Evolutionary conservation across 2,113 vertebrate species (phyloP).

Genomic region (Psophia crepitans): DNA sequence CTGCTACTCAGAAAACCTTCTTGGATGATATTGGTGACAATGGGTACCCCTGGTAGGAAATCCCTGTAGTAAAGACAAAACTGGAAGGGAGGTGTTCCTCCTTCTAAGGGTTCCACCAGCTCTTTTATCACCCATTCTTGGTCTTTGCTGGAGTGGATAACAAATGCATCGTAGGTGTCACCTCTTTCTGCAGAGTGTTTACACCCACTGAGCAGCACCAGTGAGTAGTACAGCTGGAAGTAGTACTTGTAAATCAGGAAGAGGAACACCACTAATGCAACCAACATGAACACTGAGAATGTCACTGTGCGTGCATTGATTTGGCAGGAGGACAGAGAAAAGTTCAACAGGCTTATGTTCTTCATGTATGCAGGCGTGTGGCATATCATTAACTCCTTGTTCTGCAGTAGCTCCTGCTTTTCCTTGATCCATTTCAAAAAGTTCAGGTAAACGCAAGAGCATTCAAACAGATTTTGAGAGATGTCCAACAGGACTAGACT

Average conservation of each 20-base stretch:
- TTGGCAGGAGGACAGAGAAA: slow-evolving; percentile 60
- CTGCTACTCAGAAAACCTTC: slow-evolving; percentile 78
- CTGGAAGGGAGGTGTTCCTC: slow-evolving; percentile 65
- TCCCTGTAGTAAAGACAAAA: slow-evolving; percentile 78
- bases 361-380: neutral
- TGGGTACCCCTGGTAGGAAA: slow-evolving; percentile 75
- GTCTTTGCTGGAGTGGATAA: slow-evolving; percentile 81
- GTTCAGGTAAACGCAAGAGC: slow-evolving; percentile 60
- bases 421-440: slow-evolving; percentile 74
- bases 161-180: slow-evolving; percentile 76
- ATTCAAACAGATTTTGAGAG: slow-evolving; percentile 71
- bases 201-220: slow-evolving; percentile 70
- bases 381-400: slow-evolving; percentile 58
- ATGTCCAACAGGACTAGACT: slow-evolving; percentile 61
- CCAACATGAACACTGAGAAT: neutral
- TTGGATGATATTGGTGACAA: slow-evolving; percentile 78
- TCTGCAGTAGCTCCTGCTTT: slow-evolving; percentile 33
- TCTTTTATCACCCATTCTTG: slow-evolving; percentile 78
- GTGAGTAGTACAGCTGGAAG: slow-evolving; percentile 65
- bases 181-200: slow-evolving; percentile 46
- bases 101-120: slow-evolving; percentile 77
- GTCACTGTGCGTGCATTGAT: neutral
- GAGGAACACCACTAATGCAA: neutral
- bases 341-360: neutral
- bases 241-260: slow-evolving; percentile 75